Conservation (phyloP, 2,888 invertebrate species). For the Parascotia fuliginaria region DNA sequence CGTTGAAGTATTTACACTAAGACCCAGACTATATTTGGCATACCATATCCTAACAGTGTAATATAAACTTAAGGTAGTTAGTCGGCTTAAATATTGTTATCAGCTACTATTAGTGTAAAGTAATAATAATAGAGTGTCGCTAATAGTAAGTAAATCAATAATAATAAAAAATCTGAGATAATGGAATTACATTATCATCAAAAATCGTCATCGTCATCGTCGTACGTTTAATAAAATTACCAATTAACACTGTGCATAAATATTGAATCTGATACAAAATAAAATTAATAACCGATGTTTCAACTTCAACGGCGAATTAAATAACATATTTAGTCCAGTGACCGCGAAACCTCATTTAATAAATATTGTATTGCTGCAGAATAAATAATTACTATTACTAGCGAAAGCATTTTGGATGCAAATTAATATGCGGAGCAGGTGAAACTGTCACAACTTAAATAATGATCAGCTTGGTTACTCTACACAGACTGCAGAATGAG, state of each 20-base stretch:
- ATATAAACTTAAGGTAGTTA: no score
- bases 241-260: background rate
- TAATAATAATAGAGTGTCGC: no score
- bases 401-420: slow-evolving; percentile 21
- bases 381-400: slow-evolving; percentile 32
- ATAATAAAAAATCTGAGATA: no score
- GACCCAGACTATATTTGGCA: no score
- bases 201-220: no score
- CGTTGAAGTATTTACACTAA: no score
- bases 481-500: background rate
- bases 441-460: slow-evolving; percentile 6
- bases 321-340: slow-evolving; percentile 27
- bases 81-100: no score
- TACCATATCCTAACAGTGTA: no score
- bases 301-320: slow-evolving; percentile 5
- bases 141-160: no score
- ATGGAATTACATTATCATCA: no score
- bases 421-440: slow-evolving; percentile 36
- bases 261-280: background rate
- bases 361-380: slow-evolving; percentile 21
- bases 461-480: background rate
- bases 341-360: slow-evolving; percentile 36
- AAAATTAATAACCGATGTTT: slow-evolving; percentile 9
- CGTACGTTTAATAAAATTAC: background rate
- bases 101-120: no score